These are phyloP conservation scores for Halocynthia aurantium DNA, from an alignment of 23 tunicate genomes.

Conservation along the genomic window DNA sequence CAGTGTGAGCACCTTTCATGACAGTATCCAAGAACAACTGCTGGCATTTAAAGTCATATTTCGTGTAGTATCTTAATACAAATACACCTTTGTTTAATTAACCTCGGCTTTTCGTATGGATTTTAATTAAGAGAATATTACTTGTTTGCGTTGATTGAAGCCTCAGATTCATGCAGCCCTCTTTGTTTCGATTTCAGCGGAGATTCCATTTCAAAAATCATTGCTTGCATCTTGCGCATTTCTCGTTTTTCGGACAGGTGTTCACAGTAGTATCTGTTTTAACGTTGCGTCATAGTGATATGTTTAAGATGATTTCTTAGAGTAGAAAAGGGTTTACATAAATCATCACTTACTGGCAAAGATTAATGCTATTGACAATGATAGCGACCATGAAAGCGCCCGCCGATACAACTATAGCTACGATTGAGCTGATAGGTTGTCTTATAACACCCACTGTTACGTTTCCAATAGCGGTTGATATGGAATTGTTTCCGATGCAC, in stretches of 20 bases:
- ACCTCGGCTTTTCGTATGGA: too few species aligned
- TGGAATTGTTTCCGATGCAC: conserved; percentile 52
- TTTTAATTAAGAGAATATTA: not conserved
- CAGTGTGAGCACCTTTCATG: conserved; percentile 82
- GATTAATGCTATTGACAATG: conserved; percentile 56
- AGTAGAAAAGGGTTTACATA: not conserved
- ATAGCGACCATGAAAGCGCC: conserved; percentile 66
- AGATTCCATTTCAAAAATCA: not conserved
- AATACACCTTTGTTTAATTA: not conserved
- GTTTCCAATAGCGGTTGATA: conserved; percentile 12
- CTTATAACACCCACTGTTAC: conserved; percentile 45
- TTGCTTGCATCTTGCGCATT: not conserved
- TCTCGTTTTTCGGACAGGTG: conserved; percentile 1
- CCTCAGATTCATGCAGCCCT: conserved; percentile 26
- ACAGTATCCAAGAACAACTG: conserved; percentile 81
- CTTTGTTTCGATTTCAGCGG: conserved; percentile 21
- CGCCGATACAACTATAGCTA: conserved; percentile 54
- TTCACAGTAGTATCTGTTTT: conserved; percentile 16
- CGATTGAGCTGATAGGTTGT: conserved; percentile 52
- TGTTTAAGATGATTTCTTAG: not conserved
- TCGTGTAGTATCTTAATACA: conserved; percentile 59
- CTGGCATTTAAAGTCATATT: conserved; percentile 81
- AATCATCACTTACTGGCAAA: conserved; percentile 60
- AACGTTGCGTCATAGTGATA: not conserved
- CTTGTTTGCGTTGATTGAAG: conserved; percentile 30